These are phyloP conservation scores for Caenorhabditis drosophilae DNA, from an alignment of 2,888 invertebrate genomes.

Conservation along the genomic window DNA sequence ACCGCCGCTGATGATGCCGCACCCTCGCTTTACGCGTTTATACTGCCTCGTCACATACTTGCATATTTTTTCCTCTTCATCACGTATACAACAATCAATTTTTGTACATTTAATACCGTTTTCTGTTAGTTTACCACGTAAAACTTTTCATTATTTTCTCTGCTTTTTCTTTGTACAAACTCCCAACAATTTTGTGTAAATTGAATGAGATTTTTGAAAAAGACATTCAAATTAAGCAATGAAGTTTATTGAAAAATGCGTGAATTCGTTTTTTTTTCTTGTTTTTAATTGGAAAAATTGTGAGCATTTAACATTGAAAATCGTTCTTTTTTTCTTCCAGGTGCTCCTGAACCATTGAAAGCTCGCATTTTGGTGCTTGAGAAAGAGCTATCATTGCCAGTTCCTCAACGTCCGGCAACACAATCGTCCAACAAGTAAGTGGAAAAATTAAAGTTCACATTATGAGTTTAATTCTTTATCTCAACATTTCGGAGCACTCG, in stretches of 20 bases:
- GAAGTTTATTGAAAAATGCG: too few species aligned
- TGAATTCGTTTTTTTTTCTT: too few species aligned
- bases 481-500: too few species aligned
- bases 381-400: slow-evolving; percentile 70
- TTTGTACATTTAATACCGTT: too few species aligned
- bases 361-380: slow-evolving; percentile 88
- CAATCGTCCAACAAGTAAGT: slow-evolving; percentile 8
- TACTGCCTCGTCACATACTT: background rate
- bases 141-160: background rate
- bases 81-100: slow-evolving; percentile 12
- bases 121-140: background rate
- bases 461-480: too few species aligned
- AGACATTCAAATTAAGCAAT: too few species aligned
- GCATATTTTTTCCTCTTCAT: slow-evolving; percentile 1
- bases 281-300: too few species aligned
- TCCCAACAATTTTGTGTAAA: too few species aligned
- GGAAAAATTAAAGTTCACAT: background rate
- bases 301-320: too few species aligned
- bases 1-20: too few species aligned
- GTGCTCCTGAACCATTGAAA: slow-evolving; percentile 54
- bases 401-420: slow-evolving; percentile 8
- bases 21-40: too few species aligned
- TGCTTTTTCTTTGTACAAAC: background rate
- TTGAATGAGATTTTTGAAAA: too few species aligned
- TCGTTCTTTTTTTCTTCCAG: slow-evolving; percentile 44